These are phyloP conservation scores for Rallus limicola DNA, from an alignment of 2,113 vertebrate species.

Conservation along the genomic window DNA sequence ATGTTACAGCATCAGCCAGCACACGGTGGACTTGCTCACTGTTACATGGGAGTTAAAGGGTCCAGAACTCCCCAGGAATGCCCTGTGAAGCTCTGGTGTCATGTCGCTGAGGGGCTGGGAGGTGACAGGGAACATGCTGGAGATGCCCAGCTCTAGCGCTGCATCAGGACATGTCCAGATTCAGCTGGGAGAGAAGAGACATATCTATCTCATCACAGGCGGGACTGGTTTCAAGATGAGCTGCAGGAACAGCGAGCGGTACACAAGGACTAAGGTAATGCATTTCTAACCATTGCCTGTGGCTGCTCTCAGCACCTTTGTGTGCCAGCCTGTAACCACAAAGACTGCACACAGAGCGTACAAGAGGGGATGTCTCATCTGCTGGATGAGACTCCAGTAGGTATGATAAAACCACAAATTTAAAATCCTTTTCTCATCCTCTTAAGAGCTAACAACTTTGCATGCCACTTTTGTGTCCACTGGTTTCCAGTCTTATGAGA, in stretches of 20 bases:
- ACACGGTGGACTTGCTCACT: rapidly evolving
- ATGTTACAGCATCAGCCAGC: not conserved
- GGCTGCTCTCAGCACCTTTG: not conserved
- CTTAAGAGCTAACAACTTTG: not conserved
- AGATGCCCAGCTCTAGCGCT: not conserved
- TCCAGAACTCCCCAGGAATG: not conserved
- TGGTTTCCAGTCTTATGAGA: not conserved
- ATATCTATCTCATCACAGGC: not conserved
- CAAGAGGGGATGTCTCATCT: not conserved
- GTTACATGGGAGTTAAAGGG: rapidly evolving
- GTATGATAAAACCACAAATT: not conserved
- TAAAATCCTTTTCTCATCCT: not conserved
- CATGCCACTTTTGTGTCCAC: not conserved
- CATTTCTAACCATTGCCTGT: not conserved
- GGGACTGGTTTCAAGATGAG: not conserved
- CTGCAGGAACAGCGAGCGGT: not conserved
- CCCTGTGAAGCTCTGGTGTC: not conserved
- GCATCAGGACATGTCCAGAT: rapidly evolving
- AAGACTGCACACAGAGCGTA: not conserved
- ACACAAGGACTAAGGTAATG: not conserved
- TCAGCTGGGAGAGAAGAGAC: not conserved
- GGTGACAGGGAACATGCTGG: not conserved
- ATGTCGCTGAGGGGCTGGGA: not conserved
- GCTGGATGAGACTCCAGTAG: not conserved
- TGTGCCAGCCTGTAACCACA: not conserved